Percentiles rank a stretch among this genome's conserved stretches.
phyloP scores from a whole-genome alignment of 1,140 invertebrate species.

The Helicorthomorpha holstii region DNA sequence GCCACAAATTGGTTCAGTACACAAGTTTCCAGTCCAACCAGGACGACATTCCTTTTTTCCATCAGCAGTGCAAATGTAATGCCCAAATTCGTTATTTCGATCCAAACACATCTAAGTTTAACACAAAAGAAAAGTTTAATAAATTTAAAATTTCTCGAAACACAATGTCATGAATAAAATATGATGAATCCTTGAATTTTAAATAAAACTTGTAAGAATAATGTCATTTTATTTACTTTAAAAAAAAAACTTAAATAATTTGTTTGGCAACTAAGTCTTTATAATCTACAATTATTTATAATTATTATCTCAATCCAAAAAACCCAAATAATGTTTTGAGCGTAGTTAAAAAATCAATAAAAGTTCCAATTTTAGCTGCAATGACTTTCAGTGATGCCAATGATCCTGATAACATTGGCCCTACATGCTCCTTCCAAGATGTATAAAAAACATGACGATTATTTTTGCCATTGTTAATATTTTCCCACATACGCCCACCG shows the following conservation, averaged over 20 bases:
- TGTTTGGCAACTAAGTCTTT: background rate
- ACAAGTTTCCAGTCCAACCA: background rate
- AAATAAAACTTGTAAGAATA: background rate
- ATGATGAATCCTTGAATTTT: background rate
- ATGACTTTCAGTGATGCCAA: background rate
- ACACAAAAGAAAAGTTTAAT: background rate
- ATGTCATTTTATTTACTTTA: background rate
- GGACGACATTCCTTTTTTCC: background rate
- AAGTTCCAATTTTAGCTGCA: background rate
- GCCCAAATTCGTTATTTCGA: background rate
- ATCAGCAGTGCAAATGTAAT: background rate
- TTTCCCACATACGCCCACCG: no score
- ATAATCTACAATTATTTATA: background rate
- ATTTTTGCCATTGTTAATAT: background rate
- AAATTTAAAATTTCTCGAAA: background rate
- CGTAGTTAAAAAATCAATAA: background rate
- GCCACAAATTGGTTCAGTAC: constrained; percentile 53
- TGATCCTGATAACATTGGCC: background rate
- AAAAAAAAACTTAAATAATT: background rate
- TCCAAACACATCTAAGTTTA: background rate
- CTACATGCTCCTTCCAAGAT: background rate
- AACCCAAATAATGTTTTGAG: background rate
- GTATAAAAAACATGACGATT: background rate
- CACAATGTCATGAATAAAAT: background rate
- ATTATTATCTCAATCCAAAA: no score